Percentiles rank a stretch among this genome's conserved stretches.
Evolutionary conservation across 2,797 vertebrate genomes (phyloP).

Genomic region (Sebastes matsubarae): DNA sequence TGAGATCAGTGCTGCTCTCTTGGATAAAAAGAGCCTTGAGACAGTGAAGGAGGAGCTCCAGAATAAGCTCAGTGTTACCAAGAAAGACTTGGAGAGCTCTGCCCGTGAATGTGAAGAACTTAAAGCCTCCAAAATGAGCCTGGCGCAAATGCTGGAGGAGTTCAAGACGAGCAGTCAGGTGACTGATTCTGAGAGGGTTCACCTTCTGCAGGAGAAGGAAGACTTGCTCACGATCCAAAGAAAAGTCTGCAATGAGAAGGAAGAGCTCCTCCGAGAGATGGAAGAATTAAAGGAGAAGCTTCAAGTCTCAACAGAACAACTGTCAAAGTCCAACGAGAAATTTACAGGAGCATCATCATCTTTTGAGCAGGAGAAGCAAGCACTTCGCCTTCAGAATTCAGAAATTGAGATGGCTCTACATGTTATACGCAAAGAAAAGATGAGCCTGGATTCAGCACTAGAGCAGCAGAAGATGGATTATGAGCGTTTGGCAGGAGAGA

Average conservation of each 20-base stretch:
- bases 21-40: constrained; percentile 76
- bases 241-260: constrained; percentile 83
- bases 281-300: constrained; percentile 81
- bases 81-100: constrained; percentile 73
- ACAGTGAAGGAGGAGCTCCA: constrained; percentile 73
- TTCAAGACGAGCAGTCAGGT: constrained; percentile 85
- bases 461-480: constrained; percentile 82
- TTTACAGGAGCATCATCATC: constrained; percentile 66
- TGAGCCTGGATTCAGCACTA: constrained; percentile 77
- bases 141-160: constrained; percentile 87
- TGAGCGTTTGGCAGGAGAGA: constrained; percentile 70
- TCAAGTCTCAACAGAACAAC: constrained; percentile 64
- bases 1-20: constrained; percentile 56
- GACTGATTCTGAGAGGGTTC: constrained; percentile 84
- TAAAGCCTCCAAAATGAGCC: constrained; percentile 80
- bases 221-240: constrained; percentile 80
- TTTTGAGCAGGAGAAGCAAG: constrained; percentile 83
- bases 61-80: constrained; percentile 68
- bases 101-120: constrained; percentile 80
- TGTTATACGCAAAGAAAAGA: constrained; percentile 84
- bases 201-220: constrained; percentile 90
- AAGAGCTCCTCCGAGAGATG: constrained; percentile 82
- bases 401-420: constrained; percentile 82
- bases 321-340: constrained; percentile 63
- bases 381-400: constrained; percentile 59